These are phyloP conservation scores for Raillietiella orientalis DNA, from an alignment of 2,888 invertebrate species.

Conservation along the genomic window DNA sequence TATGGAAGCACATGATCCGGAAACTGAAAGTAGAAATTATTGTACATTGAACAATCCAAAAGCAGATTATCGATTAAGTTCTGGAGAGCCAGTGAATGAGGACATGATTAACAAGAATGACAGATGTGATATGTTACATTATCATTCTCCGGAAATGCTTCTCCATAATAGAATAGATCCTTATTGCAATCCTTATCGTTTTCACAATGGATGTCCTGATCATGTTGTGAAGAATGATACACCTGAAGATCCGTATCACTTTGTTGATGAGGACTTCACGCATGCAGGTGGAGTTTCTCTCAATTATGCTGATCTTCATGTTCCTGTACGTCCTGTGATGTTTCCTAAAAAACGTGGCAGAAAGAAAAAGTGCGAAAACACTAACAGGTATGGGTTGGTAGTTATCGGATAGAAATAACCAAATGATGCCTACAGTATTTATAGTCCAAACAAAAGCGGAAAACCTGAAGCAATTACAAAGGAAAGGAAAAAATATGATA, in stretches of 20 bases:
- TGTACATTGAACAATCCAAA: too few species aligned
- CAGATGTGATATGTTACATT: too few species aligned
- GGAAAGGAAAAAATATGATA: slow-evolving; percentile 71
- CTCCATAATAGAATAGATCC: too few species aligned
- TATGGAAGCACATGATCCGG: too few species aligned
- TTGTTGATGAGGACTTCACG: slow-evolving; percentile 20
- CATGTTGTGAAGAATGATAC: slow-evolving; percentile 17
- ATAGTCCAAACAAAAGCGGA: neutral
- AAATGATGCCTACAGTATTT: neutral
- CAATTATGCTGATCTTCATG: neutral
- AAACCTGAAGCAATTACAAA: slow-evolving; percentile 28
- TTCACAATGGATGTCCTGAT: too few species aligned
- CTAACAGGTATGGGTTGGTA: slow-evolving; percentile 6
- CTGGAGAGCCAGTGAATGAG: too few species aligned
- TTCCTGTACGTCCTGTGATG: neutral
- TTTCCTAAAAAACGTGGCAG: slow-evolving; percentile 46
- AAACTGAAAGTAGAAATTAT: too few species aligned
- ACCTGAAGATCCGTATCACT: slow-evolving; percentile 44
- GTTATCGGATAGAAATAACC: neutral
- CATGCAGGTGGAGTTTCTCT: neutral
- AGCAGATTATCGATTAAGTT: too few species aligned
- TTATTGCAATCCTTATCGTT: too few species aligned
- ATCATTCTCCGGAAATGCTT: too few species aligned
- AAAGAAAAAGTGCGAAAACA: slow-evolving; percentile 31
- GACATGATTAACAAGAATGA: too few species aligned